A percentile compares a stretch with the other conserved stretches of the same genome.
Evolutionary conservation across 1,140 invertebrate species (phyloP).

Genomic region (Aporrectodea caliginosa): DNA sequence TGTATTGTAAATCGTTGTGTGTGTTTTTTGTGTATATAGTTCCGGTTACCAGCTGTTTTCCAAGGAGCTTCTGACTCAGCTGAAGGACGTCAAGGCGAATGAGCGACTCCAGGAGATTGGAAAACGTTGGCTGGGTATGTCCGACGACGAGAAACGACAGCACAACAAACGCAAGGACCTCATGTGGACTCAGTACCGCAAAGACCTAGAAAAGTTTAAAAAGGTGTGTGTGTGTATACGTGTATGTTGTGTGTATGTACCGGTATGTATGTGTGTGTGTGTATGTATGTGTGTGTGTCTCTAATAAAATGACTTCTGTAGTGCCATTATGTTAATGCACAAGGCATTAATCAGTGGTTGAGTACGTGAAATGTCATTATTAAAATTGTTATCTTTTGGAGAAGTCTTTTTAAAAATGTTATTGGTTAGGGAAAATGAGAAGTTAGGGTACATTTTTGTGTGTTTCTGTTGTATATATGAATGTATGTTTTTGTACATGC

Average conservation of each 20-base stretch:
- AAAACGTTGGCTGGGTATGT: neutral
- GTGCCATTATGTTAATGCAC: neutral
- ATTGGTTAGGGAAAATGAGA: too few species aligned
- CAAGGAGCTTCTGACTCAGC: neutral
- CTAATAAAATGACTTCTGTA: neutral
- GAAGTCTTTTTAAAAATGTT: too few species aligned
- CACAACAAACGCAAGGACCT: neutral
- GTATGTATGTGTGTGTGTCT: neutral
- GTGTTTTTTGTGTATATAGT: neutral
- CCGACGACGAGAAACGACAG: neutral
- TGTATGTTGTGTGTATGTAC: neutral
- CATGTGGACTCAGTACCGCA: neutral
- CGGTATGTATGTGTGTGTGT: neutral
- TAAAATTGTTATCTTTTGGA: too few species aligned
- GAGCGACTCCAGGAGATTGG: neutral
- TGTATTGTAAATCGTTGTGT: too few species aligned
- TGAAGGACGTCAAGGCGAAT: neutral
- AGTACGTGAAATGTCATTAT: too few species aligned
- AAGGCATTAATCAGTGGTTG: too few species aligned
- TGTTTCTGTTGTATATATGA: neutral
- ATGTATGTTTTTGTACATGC: neutral
- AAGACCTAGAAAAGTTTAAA: neutral
- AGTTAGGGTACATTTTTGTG: neutral
- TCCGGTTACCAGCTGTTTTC: neutral
- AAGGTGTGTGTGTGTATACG: neutral